phyloP scores from a whole-genome alignment of 1,140 invertebrate species.

The Drosophila prosaltans region DNA sequence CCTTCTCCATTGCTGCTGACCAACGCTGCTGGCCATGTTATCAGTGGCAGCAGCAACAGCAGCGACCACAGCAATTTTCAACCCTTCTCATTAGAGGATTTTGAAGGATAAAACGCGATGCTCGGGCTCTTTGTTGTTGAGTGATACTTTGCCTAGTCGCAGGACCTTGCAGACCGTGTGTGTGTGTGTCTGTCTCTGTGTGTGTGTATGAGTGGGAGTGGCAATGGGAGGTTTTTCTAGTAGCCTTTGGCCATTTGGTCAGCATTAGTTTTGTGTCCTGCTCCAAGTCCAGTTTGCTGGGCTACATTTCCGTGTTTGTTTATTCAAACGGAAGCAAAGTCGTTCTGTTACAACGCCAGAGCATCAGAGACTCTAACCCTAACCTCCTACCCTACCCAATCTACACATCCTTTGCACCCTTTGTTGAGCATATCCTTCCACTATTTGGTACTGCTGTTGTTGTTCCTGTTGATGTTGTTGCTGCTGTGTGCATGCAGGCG shows the following conservation, averaged over 20 bases:
- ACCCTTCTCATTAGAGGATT: constrained; percentile 83
- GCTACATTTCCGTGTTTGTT: constrained; percentile 79
- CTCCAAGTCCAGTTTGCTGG: constrained; percentile 38
- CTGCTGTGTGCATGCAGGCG: constrained; percentile 72
- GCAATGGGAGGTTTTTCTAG: constrained; percentile 21
- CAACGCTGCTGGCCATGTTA: constrained; percentile 71
- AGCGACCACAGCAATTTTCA: constrained; percentile 75
- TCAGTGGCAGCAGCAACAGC: constrained; percentile 54
- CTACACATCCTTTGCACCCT: constrained; percentile 72
- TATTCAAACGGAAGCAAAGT: constrained; percentile 82
- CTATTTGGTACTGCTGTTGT: constrained; percentile 36
- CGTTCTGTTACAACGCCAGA: constrained; percentile 79
- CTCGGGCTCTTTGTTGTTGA: constrained; percentile 68
- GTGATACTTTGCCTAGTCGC: constrained; percentile 66
- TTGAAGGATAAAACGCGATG: constrained; percentile 75
- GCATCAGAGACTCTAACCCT: constrained; percentile 28
- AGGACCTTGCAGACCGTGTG: not conserved
- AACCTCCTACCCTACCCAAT: constrained; percentile 18
- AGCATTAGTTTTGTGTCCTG: constrained; percentile 59
- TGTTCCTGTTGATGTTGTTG: constrained; percentile 40
- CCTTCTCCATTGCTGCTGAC: constrained; percentile 58
- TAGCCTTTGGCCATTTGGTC: constrained; percentile 63
- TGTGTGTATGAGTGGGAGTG: not conserved
- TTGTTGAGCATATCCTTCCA: constrained; percentile 69
- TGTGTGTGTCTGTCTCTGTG: not conserved